Conservation (phyloP, 1,140 invertebrate species). For the Dysdera silvatica region DNA sequence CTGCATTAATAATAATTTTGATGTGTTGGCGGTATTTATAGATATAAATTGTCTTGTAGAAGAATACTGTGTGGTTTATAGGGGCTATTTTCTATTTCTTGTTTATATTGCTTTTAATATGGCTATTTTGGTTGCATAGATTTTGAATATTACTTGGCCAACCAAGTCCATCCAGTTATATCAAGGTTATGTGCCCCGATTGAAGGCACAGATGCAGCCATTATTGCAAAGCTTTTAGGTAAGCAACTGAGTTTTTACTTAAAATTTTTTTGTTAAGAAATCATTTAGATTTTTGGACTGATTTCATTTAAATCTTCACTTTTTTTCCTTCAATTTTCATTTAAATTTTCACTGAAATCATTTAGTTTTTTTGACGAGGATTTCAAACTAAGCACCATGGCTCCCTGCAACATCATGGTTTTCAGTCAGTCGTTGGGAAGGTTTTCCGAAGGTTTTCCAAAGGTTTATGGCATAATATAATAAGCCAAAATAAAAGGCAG, state of each 20-base stretch:
- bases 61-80: neutral
- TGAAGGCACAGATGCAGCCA: constrained; percentile 79
- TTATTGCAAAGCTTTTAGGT: constrained; percentile 84
- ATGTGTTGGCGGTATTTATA: no score
- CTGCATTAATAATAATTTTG: no score
- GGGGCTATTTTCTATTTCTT: neutral
- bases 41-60: neutral
- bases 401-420: no score
- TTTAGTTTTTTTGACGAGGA: neutral
- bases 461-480: no score
- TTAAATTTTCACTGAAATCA: neutral
- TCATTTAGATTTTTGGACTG: neutral
- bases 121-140: constrained; percentile 52
- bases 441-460: no score
- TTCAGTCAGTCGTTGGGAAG: no score
- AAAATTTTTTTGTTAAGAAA: neutral
- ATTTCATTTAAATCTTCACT: neutral
- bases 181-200: constrained; percentile 90
- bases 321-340: neutral
- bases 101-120: no score
- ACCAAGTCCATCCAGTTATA: constrained; percentile 90
- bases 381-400: no score
- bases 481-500: no score
- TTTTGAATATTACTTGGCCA: constrained; percentile 69
- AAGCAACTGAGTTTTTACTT: constrained; percentile 15